Base-by-base conservation (phyloP, 2,113 vertebrate species). In the Thamnaconus septentrionalis region DNA sequence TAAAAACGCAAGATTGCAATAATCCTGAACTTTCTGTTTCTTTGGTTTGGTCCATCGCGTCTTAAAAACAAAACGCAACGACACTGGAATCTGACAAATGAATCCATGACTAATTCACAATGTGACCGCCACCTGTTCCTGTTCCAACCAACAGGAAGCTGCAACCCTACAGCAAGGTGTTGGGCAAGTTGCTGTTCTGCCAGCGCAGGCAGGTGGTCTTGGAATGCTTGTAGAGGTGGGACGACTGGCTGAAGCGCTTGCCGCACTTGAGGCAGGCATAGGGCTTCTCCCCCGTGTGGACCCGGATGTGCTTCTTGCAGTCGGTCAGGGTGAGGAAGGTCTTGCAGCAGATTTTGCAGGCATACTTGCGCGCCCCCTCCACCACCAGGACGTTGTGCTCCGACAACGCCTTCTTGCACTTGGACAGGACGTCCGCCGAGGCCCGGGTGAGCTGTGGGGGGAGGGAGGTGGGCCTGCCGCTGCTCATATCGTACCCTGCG, bases 341-440 rank as follows among this genome's bases (percentile, higher is more conserved):
- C 90, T 98, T 99, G 81, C 97, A 99, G 92, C 97, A 99, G 90
- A 98, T 98, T 87, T 96, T 97, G 83, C 96, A 98, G 5, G 97
- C 97, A 0, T 99, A 99, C 75, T 99, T 99, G 42, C 96, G 94
- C 0, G 96, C 96, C 0, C 97, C 97, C 78, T 98, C 97, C 1
- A 99, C 96, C 49, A 98, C 96, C 87, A 98, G 79, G 60, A 98
- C 97, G 0, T 99, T 99, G 79, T 98, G 97, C 92, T 99, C 97
- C 0, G 96, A 98, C 71, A 99, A 93, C 1, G 97, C 97, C 82
- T 99, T 98, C 91, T 98, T 98, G 76, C 96, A 98, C 74, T 98
- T 98, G 0, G 96, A 98, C 50, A 99, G 92, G 8, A 99, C 97
- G 0, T 99, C 96, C 0, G 97, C 97, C 0, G 97, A 99, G 0